Evolutionary conservation across 2,797 vertebrate species (phyloP).

Genomic region (Aeoliscus strigatus): DNA sequence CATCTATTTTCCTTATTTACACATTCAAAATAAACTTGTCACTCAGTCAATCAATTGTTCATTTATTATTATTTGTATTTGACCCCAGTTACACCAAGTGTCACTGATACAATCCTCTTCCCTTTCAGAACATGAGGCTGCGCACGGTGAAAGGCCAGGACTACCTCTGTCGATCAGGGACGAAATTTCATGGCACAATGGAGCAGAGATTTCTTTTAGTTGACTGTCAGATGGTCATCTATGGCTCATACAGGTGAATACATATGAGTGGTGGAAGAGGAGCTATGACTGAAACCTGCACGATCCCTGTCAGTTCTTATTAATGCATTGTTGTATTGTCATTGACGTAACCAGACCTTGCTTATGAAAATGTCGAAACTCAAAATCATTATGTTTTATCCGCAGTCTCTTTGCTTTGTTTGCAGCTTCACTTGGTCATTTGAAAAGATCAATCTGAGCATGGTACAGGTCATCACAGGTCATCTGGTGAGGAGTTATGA

Average conservation of each 20-base stretch:
- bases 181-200: conserved; percentile 91
- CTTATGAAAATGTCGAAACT: too few relatives aligned
- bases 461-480: conserved; percentile 94
- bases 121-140: conserved; percentile 88
- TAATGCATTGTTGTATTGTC: too few relatives aligned
- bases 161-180: conserved; percentile 90
- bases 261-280: background rate
- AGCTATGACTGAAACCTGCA: background rate
- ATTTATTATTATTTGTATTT: too few relatives aligned
- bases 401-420: conserved; percentile 40
- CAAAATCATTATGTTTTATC: too few relatives aligned
- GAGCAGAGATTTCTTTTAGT: conserved; percentile 91
- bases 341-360: too few relatives aligned
- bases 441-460: conserved; percentile 95
- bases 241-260: conserved; percentile 95
- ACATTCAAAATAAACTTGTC: too few relatives aligned
- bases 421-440: conserved; percentile 93
- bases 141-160: conserved; percentile 91
- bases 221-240: conserved; percentile 90
- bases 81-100: too few relatives aligned
- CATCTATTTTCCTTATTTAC: too few relatives aligned
- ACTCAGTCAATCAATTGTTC: too few relatives aligned
- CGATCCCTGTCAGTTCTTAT: too few relatives aligned
- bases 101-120: background rate
- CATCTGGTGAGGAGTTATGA: conserved; percentile 91